Percentiles rank a stretch among this genome's conserved stretches.
Conservation (phyloP, 2,888 invertebrate genomes). For the Eupithecia exiguata region DNA sequence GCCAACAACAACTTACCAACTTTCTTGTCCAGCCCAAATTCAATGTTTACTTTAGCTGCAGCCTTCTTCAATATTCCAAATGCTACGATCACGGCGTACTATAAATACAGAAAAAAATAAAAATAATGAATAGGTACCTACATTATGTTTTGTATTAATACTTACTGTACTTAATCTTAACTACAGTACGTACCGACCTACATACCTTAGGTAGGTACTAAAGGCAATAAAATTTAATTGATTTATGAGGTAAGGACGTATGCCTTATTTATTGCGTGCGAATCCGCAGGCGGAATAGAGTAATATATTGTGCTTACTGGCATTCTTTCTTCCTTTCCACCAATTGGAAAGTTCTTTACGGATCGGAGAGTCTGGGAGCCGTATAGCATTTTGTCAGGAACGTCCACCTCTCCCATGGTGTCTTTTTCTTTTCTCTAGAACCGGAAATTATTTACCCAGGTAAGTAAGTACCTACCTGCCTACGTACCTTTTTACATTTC, state of each 20-base stretch:
- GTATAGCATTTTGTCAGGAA: background rate
- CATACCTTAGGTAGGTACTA: too few species aligned
- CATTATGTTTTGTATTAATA: too few species aligned
- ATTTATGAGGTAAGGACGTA: too few species aligned
- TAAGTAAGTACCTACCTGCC: background rate
- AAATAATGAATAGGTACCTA: background rate
- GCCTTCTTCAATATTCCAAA: slow-evolving; percentile 99
- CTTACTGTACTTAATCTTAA: too few species aligned
- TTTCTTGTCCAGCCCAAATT: slow-evolving; percentile 95
- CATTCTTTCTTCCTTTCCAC: background rate
- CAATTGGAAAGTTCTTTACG: slow-evolving; percentile 3
- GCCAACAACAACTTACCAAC: slow-evolving; percentile 71
- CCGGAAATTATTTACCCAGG: background rate
- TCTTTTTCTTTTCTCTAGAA: slow-evolving; percentile 11
- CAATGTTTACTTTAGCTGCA: slow-evolving; percentile 96
- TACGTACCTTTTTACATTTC: background rate
- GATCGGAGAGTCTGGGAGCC: slow-evolving; percentile 6
- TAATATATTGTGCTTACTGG: background rate
- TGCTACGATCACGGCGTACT: slow-evolving; percentile 95
- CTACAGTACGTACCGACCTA: too few species aligned
- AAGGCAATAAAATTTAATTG: too few species aligned
- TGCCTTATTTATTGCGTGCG: too few species aligned
- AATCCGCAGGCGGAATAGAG: too few species aligned
- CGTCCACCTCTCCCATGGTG: background rate
- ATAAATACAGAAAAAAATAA: slow-evolving; percentile 51